Percentiles rank a stretch among this genome's conserved stretches.
Conservation (phyloP, 2,113 vertebrate genomes). For the Beaufortia kweichowensis region DNA sequence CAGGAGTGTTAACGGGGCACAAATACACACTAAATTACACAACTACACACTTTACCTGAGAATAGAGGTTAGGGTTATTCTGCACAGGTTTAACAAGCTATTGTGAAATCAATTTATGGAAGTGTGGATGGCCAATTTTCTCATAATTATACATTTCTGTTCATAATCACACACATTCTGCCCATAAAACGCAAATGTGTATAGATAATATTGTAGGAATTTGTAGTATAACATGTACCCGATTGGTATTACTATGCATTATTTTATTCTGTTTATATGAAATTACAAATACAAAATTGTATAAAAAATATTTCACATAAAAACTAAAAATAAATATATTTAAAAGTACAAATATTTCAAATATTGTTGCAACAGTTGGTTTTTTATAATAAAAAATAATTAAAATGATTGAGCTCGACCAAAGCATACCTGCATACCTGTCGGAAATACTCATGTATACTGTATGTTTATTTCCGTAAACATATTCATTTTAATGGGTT, state of each 20-base stretch:
- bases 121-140: not conserved
- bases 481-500: not conserved
- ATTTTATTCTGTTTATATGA: too few species aligned
- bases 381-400: too few species aligned
- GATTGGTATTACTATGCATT: too few species aligned
- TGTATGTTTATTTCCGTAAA: too few species aligned
- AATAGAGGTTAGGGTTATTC: not conserved
- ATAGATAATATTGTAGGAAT: not conserved
- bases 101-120: conserved; percentile 3
- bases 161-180: not conserved
- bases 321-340: too few species aligned
- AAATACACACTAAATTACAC: not conserved
- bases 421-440: too few species aligned
- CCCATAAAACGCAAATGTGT: not conserved
- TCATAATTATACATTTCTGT: not conserved
- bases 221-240: too few species aligned
- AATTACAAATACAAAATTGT: too few species aligned
- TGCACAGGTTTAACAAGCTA: not conserved
- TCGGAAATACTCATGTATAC: not conserved
- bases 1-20: conserved; percentile 26
- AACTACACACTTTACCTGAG: not conserved
- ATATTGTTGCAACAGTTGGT: too few species aligned
- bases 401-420: too few species aligned
- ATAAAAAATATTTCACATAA: too few species aligned
- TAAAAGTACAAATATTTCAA: too few species aligned